Evolutionary conservation across 2,113 vertebrate species (phyloP).

Genomic region (Megatriorchis doriae): DNA sequence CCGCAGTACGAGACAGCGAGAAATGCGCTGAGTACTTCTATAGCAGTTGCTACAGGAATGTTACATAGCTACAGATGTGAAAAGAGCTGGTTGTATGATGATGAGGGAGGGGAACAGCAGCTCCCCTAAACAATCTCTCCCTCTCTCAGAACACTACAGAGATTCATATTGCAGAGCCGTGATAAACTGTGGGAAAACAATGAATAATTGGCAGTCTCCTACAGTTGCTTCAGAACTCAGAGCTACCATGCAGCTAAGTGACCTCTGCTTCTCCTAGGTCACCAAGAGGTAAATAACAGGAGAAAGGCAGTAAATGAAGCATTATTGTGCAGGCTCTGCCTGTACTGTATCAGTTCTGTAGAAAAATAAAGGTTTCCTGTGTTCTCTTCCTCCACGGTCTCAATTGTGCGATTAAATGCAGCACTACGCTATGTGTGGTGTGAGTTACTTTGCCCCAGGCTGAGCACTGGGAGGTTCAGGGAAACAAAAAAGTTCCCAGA

Average conservation of each 20-base stretch:
- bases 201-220: conserved; percentile 56
- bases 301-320: conserved; percentile 60
- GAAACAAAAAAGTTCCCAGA: conserved; percentile 2
- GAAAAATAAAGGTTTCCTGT: conserved; percentile 65
- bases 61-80: neutral
- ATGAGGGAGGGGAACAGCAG: neutral
- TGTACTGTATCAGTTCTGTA: conserved; percentile 55
- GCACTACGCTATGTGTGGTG: rapidly evolving
- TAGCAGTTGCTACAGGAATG: neutral
- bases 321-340: conserved; percentile 48
- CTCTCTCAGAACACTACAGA: conserved; percentile 2
- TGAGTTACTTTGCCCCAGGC: conserved; percentile 30
- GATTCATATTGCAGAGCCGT: conserved; percentile 30
- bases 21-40: neutral
- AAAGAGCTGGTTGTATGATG: neutral
- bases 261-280: conserved; percentile 68
- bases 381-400: conserved; percentile 25
- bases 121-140: neutral
- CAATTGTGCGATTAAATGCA: neutral
- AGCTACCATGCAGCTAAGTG: conserved; percentile 61
- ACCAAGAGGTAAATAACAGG: conserved; percentile 65
- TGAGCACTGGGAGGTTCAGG: neutral
- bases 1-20: neutral
- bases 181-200: conserved; percentile 66
- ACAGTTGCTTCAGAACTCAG: conserved; percentile 49